phyloP scores from a whole-genome alignment of 2,888 invertebrate species.

The Papilio demoleus region DNA sequence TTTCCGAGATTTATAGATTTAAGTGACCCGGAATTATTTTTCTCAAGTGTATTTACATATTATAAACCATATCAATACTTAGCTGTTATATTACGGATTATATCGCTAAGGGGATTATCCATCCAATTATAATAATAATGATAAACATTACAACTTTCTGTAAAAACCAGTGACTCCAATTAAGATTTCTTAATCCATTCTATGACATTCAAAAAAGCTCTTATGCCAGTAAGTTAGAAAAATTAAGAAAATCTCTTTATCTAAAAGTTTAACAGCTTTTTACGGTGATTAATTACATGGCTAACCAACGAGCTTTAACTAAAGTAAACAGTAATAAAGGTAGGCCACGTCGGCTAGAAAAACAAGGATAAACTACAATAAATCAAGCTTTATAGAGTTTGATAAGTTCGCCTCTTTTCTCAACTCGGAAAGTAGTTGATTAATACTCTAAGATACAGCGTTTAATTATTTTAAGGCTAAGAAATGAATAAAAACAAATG shows the following conservation, averaged over 20 bases:
- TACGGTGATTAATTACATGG: slow-evolving; percentile 38
- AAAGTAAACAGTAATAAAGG: slow-evolving; percentile 38
- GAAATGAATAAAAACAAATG: too few species aligned
- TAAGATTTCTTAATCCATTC: too few species aligned
- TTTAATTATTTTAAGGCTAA: background rate
- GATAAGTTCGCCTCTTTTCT: slow-evolving; percentile 34
- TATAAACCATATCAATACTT: too few species aligned
- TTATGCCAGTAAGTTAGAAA: background rate
- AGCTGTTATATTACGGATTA: too few species aligned
- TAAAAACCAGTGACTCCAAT: too few species aligned
- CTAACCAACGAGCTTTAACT: slow-evolving; percentile 32
- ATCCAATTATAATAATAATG: too few species aligned
- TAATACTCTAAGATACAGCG: background rate
- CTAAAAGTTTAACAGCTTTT: slow-evolving; percentile 31
- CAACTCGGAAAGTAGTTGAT: background rate
- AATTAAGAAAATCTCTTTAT: slow-evolving; percentile 5
- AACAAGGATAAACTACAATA: slow-evolving; percentile 37
- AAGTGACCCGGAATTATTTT: too few species aligned
- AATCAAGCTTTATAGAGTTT: slow-evolving; percentile 36
- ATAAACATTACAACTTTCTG: too few species aligned
- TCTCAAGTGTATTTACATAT: too few species aligned
- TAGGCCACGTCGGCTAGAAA: slow-evolving; percentile 38
- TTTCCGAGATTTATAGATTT: too few species aligned
- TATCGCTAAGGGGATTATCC: too few species aligned
- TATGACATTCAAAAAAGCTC: too few species aligned